Percentiles rank a stretch among this genome's conserved stretches.
Evolutionary conservation across 2,797 vertebrate species (phyloP).

Genomic region (Sciurus carolinensis): DNA sequence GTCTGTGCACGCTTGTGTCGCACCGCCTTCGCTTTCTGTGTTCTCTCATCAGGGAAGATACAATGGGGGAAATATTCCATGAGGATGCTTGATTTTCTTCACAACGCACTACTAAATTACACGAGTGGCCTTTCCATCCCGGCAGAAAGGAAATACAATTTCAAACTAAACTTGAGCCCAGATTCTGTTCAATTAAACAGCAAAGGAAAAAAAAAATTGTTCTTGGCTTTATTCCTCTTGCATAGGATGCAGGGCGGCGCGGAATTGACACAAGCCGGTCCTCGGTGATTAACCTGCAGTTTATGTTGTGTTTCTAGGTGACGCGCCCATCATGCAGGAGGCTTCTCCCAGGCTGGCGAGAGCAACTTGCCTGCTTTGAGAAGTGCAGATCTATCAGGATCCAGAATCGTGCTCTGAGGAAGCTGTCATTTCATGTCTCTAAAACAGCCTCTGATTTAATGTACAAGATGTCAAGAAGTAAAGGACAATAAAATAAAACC

Average conservation of each 20-base stretch:
- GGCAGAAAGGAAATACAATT: conserved; percentile 70
- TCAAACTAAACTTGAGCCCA: conserved; percentile 69
- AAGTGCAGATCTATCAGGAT: conserved; percentile 77
- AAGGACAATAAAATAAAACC: conserved; percentile 76
- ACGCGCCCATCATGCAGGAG: conserved; percentile 39
- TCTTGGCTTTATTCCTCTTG: conserved; percentile 61
- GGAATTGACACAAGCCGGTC: conserved; percentile 72
- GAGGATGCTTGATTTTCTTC: conserved; percentile 55
- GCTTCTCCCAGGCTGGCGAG: conserved; percentile 65
- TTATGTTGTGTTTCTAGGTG: conserved; percentile 80
- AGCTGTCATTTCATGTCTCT: conserved; percentile 79
- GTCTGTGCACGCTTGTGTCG: conserved; percentile 61
- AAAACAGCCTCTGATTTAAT: conserved; percentile 78
- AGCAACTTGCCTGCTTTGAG: conserved; percentile 69
- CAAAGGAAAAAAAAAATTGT: conserved; percentile 75
- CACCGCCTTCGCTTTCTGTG: conserved; percentile 42
- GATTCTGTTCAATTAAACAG: conserved; percentile 71
- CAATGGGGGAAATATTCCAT: neutral
- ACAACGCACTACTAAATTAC: conserved; percentile 53
- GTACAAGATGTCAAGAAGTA: conserved; percentile 80
- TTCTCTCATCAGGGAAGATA: conserved; percentile 45
- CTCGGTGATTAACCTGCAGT: conserved; percentile 80
- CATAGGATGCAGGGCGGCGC: conserved; percentile 65
- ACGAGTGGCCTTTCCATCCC: conserved; percentile 67
- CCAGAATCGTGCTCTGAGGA: conserved; percentile 71